phyloP scores from a whole-genome alignment of 2,888 invertebrate genomes.

The Philereme transversata region DNA sequence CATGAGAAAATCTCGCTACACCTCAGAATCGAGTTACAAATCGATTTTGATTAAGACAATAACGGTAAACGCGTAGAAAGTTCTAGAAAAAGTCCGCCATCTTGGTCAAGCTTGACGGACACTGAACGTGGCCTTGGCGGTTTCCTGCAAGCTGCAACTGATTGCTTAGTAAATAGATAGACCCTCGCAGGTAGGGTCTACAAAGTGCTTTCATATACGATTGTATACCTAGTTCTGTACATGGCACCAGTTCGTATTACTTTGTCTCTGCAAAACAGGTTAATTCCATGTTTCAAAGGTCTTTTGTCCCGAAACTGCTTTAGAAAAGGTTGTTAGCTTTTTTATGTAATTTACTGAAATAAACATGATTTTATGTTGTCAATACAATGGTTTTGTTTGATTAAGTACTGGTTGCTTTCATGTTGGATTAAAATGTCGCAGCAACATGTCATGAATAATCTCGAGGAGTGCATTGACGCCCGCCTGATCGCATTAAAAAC shows the following conservation, averaged over 20 bases:
- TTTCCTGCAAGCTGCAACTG: conserved; percentile 41
- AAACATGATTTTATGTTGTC: background rate
- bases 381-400: background rate
- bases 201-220: too few species aligned
- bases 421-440: conserved; percentile 1
- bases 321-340: background rate
- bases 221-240: too few species aligned
- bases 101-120: conserved; percentile 49
- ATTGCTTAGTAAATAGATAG: conserved; percentile 12
- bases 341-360: background rate
- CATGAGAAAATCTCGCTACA: conserved; percentile 11
- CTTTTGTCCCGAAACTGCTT: conserved; percentile 3
- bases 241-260: too few species aligned
- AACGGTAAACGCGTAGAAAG: conserved; percentile 44
- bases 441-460: conserved; percentile 10
- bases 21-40: conserved; percentile 3
- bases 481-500: conserved; percentile 51
- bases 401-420: background rate
- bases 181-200: conserved; percentile 11
- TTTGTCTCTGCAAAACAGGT: background rate
- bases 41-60: conserved; percentile 17
- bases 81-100: conserved; percentile 48
- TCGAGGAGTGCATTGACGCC: conserved; percentile 45
- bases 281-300: conserved; percentile 6
- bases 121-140: conserved; percentile 45